Evolutionary conservation across 2,113 vertebrate genomes (phyloP), one percentile per base, ranked within the genome.

Genomic region (Ranitomeya imitator): DNA sequence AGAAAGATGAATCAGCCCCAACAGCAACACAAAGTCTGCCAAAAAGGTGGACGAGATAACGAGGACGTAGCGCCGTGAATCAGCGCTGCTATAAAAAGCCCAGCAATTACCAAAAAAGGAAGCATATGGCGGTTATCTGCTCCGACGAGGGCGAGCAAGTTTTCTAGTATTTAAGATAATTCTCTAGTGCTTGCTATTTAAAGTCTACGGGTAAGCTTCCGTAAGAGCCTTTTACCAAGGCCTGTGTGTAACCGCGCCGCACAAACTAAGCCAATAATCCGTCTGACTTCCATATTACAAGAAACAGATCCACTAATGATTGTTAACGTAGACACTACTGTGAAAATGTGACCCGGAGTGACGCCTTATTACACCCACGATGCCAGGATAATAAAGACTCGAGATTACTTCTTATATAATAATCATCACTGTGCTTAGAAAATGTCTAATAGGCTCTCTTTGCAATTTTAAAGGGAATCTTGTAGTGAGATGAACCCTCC

Each of bases 191-290:
- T 90, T 92, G 93, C 95, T 98, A 97, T 99, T 97, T 98, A 98
- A 98, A 98, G 97, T 92, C 91, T 90, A 91, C 94, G 92, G 94
- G 95, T 98, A 98, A 99, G 97, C 96, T 97, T 92, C 92, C 92
- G 90, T 97, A 96, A 98, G 96, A 97, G 96, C 94, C 94, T 97
- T 97, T 97, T 93, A 93, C 95, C 91, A 8, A 92, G 93, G 94
- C 95, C 94, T 97, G 95, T 95, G 95, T 96, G 96, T 96, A 97
- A 97, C 97, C 96, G 96, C 96, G 95, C 96, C 96, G 96, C 94
- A 96, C 96, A 96, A 94, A 93, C 96, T 97, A 97, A 98, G 96
- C 97, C 96, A 97, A 95, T 97, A 98, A 98, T 96, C 97, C 94
- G 93, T 95, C 94, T 95, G 94, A 94, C 95, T 95, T 95, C 91